A percentile compares a stretch with the other conserved stretches of the same genome.
Evolutionary conservation across 2,113 vertebrate species (phyloP).

Genomic region (Chamaea fasciata): DNA sequence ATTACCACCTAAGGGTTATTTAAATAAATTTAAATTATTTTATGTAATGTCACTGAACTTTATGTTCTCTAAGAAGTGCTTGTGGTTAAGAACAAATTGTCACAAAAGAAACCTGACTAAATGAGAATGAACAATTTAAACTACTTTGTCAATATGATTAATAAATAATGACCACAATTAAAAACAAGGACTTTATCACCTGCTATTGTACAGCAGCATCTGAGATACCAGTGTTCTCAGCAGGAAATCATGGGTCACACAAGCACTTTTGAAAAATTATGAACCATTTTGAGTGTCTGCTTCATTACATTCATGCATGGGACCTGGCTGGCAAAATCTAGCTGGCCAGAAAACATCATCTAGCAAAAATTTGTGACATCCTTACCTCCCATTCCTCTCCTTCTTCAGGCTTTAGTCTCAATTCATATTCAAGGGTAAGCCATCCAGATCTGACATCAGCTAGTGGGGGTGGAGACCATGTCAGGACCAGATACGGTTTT

Average conservation of each 20-base stretch:
- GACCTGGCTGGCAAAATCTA: not conserved
- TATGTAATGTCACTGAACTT: not conserved
- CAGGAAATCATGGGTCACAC: not conserved
- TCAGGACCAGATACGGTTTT: slow-evolving; percentile 74
- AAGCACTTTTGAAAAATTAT: not conserved
- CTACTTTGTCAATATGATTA: not conserved
- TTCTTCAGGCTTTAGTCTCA: slow-evolving; percentile 78
- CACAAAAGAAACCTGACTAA: not conserved
- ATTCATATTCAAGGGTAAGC: slow-evolving; percentile 88
- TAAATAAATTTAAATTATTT: not conserved
- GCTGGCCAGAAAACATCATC: not conserved
- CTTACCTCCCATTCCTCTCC: slow-evolving; percentile 85
- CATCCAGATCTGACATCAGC: slow-evolving; percentile 87
- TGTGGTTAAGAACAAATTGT: not conserved
- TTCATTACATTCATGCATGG: not conserved
- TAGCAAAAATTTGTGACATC: not conserved
- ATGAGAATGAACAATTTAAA: not conserved
- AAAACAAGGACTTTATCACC: not conserved
- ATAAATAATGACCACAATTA: not conserved
- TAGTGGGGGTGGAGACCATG: slow-evolving; percentile 81
- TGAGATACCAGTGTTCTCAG: not conserved
- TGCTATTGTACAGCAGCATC: not conserved
- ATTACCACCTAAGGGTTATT: not conserved
- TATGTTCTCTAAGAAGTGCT: not conserved
- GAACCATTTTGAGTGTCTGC: not conserved